Percentiles rank a stretch among this genome's conserved stretches.
phyloP scores from a whole-genome alignment of 2,113 vertebrate species.

The Danio rerio region GRCz12tu NC_133186.1:18865001-18865500 shows the following conservation, averaged over 20 bases:
- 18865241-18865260: neutral
- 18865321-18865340: constrained; percentile 13
- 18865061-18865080: constrained; percentile 34
- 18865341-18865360: constrained; percentile 10
- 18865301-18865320: constrained; percentile 11
- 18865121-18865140: constrained; percentile 20
- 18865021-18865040: constrained; percentile 67
- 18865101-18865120: constrained; percentile 26
- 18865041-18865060: constrained; percentile 66
- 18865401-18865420: neutral
- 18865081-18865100: constrained; percentile 40
- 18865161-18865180: constrained; percentile 11
- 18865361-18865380: neutral
- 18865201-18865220: constrained; percentile 3
- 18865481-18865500: constrained; percentile 61
- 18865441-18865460: constrained; percentile 53
- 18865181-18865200: neutral
- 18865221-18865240: constrained; percentile 19
- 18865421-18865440: constrained; percentile 1
- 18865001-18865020: constrained; percentile 69
- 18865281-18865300: constrained; percentile 15
- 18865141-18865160: constrained; percentile 30
- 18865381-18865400: neutral
- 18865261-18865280: constrained; percentile 37
- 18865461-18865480: constrained; percentile 62